Conservation (phyloP, 2,797 vertebrate species). For the Melanotaenia nigrans region DNA sequence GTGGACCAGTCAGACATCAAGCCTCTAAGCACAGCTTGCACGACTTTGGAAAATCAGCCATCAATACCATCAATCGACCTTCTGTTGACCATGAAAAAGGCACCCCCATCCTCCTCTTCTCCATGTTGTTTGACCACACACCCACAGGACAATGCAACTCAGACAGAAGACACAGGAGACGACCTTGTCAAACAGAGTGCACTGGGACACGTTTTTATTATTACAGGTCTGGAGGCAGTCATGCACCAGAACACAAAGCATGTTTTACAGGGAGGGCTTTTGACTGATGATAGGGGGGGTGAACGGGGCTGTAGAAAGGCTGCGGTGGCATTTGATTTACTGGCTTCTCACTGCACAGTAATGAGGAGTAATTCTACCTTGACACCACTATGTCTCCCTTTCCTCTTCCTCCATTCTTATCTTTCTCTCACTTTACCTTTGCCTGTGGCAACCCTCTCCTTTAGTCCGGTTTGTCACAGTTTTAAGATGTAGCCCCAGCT, state of each 20-base stretch:
- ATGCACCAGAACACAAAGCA: conserved; percentile 74
- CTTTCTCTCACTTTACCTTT: conserved; percentile 63
- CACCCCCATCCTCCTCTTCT: conserved; percentile 14
- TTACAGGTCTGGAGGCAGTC: conserved; percentile 80
- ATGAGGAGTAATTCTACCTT: conserved; percentile 86
- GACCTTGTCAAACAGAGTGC: conserved; percentile 75
- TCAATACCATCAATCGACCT: conserved; percentile 76
- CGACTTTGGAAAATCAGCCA: conserved; percentile 72
- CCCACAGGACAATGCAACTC: conserved; percentile 69
- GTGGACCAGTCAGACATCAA: conserved; percentile 67
- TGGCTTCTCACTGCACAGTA: conserved; percentile 78
- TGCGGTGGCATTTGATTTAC: conserved; percentile 81
- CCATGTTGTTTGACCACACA: conserved; percentile 59
- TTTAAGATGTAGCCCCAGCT: conserved; percentile 65
- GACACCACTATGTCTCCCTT: conserved; percentile 71
- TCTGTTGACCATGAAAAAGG: conserved; percentile 66
- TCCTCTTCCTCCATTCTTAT: conserved; percentile 61
- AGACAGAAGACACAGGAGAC: conserved; percentile 68
- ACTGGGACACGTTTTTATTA: conserved; percentile 80
- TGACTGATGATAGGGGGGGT: conserved; percentile 79
- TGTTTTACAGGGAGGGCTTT: conserved; percentile 75
- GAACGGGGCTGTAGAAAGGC: conserved; percentile 73
- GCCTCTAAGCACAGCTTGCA: conserved; percentile 53
- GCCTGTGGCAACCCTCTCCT: conserved; percentile 53
- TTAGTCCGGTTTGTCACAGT: conserved; percentile 63